Conservation (phyloP, 2,113 vertebrate genomes). For the Noturus placidus region DNA sequence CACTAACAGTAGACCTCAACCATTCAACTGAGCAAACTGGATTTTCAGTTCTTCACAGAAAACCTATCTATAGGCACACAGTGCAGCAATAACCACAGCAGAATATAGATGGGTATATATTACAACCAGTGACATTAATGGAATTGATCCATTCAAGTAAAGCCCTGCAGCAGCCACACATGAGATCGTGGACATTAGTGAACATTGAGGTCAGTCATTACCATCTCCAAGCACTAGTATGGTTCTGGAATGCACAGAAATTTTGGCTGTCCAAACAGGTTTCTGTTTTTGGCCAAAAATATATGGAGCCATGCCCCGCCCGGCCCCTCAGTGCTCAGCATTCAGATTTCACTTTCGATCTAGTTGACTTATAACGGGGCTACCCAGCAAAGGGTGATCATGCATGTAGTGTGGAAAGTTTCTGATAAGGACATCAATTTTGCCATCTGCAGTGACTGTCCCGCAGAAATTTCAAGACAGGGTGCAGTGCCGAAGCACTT, state of each 20-base stretch:
- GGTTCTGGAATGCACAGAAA: neutral
- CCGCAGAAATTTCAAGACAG: no score
- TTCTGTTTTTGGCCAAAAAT: no score
- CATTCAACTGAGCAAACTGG: neutral
- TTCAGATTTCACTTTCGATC: no score
- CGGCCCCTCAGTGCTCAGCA: no score
- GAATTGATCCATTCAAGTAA: conserved; percentile 32
- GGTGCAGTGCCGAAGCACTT: no score
- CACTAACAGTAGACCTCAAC: neutral
- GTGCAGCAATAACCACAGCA: conserved; percentile 33
- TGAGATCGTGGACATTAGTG: conserved; percentile 20
- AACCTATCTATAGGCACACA: conserved; percentile 23
- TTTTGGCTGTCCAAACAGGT: no score
- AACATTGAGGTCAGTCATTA: neutral
- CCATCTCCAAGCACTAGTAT: neutral
- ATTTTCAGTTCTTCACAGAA: neutral
- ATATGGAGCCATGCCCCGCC: no score
- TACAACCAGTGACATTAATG: conserved; percentile 39
- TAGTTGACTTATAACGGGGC: no score
- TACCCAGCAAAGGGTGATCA: no score
- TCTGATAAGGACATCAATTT: no score
- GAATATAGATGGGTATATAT: conserved; percentile 28
- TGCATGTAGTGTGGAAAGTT: no score
- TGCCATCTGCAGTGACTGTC: no score
- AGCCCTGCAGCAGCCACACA: conserved; percentile 21